A percentile compares a stretch with the other conserved stretches of the same genome.
These are phyloP conservation scores for Drosophila teissieri DNA, from an alignment of 1,140 invertebrate species.

Conservation along the genomic window DNA sequence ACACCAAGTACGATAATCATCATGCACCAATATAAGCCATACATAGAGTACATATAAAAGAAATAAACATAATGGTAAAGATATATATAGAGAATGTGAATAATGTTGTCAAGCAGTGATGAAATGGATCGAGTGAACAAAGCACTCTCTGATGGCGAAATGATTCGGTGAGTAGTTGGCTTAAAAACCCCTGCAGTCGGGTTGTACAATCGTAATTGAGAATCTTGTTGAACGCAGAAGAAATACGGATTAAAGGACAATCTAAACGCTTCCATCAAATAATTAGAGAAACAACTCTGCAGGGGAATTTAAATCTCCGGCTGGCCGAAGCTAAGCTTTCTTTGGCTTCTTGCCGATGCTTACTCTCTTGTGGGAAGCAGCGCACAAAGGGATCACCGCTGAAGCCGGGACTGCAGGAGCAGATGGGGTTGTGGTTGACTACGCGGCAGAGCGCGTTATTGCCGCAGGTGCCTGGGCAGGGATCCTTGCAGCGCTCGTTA, in stretches of 20 bases:
- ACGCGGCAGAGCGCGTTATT: conserved; percentile 90
- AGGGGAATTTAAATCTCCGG: conserved; percentile 37
- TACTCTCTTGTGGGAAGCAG: conserved; percentile 87
- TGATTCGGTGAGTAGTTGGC: conserved; percentile 15
- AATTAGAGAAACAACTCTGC: conserved; percentile 6
- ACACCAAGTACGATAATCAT: conserved; percentile 58
- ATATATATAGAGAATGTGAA: conserved; percentile 35
- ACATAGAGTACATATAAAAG: conserved; percentile 69
- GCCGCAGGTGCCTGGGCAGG: conserved; percentile 91
- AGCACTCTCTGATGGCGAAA: conserved; percentile 1
- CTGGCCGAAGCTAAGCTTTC: conserved; percentile 25
- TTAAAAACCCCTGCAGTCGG: conserved; percentile 36
- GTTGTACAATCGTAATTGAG: not conserved
- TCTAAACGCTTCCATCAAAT: too few relatives aligned
- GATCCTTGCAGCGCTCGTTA: conserved; percentile 91
- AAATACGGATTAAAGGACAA: too few relatives aligned
- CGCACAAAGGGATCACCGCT: conserved; percentile 90
- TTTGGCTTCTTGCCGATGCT: conserved; percentile 63
- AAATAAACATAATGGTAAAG: conserved; percentile 54
- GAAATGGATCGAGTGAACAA: conserved; percentile 32
- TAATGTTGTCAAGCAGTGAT: conserved; percentile 34
- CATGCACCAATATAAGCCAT: conserved; percentile 77
- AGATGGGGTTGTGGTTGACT: conserved; percentile 91
- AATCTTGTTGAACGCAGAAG: too few relatives aligned
- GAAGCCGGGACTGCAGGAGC: conserved; percentile 89